phyloP scores from a whole-genome alignment of 1,140 invertebrate genomes.

The Calephelis virginiensis region DNA sequence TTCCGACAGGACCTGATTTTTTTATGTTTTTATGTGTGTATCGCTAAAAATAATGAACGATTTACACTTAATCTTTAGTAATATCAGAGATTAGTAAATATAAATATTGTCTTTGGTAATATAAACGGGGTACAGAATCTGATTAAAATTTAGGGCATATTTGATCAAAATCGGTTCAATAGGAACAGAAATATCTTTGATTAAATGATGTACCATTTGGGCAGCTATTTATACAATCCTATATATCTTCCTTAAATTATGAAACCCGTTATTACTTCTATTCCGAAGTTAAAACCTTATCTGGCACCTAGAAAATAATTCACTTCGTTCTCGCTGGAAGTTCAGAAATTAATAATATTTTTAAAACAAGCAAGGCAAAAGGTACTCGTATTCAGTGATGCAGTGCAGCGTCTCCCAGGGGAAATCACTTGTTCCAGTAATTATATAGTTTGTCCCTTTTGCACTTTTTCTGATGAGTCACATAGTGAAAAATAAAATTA shows the following conservation, averaged over 20 bases:
- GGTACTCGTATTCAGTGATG: conserved; percentile 35
- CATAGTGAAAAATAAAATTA: conserved; percentile 24
- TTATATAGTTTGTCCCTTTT: conserved; percentile 51
- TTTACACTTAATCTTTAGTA: too few species aligned
- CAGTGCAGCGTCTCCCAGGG: conserved; percentile 34
- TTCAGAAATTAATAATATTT: conserved; percentile 41
- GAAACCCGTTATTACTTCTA: conserved; percentile 19
- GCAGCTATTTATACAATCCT: not conserved
- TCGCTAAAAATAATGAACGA: too few species aligned
- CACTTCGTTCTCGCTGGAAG: conserved; percentile 6
- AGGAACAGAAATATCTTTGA: too few species aligned
- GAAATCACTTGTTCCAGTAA: conserved; percentile 60
- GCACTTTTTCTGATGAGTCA: conserved; percentile 40
- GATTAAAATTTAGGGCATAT: too few species aligned
- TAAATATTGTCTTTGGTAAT: too few species aligned
- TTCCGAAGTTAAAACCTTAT: conserved; percentile 25
- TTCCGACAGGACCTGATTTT: too few species aligned
- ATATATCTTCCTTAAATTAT: not conserved
- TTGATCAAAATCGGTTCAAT: too few species aligned
- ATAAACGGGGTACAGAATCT: too few species aligned
- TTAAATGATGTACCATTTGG: too few species aligned
- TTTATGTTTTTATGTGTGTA: too few species aligned
- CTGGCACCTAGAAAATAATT: conserved; percentile 28
- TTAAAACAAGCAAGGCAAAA: conserved; percentile 36
- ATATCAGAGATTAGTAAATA: too few species aligned